A percentile compares a stretch with the other conserved stretches of the same genome.
phyloP scores from a whole-genome alignment of 2,113 vertebrate genomes.

The Alexandromys fortis region DNA sequence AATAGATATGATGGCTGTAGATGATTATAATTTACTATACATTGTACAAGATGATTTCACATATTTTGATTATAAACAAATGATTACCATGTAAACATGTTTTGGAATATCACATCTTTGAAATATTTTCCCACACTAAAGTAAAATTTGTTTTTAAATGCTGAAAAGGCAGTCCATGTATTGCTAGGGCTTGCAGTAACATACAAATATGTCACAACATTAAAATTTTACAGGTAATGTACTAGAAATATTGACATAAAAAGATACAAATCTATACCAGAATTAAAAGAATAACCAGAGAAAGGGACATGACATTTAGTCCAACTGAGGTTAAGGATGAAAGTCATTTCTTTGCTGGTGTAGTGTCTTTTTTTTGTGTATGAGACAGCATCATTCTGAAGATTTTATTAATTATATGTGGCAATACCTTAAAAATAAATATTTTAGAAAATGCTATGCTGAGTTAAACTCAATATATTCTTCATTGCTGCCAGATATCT shows the following conservation, averaged over 20 bases:
- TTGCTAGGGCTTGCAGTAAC: background rate
- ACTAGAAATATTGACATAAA: background rate
- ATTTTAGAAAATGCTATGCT: background rate
- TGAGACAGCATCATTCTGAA: background rate
- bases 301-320: background rate
- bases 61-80: background rate
- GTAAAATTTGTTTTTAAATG: background rate
- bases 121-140: background rate
- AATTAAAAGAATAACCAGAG: background rate
- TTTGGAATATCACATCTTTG: background rate
- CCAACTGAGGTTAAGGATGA: background rate
- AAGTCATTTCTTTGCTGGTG: background rate
- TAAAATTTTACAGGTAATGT: background rate
- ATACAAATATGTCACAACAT: background rate
- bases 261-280: background rate
- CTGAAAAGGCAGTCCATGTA: background rate
- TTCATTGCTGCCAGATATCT: background rate
- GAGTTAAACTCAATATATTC: background rate
- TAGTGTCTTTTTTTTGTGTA: background rate
- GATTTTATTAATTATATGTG: background rate
- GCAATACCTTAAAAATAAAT: background rate
- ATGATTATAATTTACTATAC: background rate
- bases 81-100: background rate
- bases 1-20: background rate
- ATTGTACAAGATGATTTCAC: no score